A percentile compares a stretch with the other conserved stretches of the same genome.
Conservation (phyloP, 2,797 vertebrate genomes). For the Rallus crepitans region DNA sequence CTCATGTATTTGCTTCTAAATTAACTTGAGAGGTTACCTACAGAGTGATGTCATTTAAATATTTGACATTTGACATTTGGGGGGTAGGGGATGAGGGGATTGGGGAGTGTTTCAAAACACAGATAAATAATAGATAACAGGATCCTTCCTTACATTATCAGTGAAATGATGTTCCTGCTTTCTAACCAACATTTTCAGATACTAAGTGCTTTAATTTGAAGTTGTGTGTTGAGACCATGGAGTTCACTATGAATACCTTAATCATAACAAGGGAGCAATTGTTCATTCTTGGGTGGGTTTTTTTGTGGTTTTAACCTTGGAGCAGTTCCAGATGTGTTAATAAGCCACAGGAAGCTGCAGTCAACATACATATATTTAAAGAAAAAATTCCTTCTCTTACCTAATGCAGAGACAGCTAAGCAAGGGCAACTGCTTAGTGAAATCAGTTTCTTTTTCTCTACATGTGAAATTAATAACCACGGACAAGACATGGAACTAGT, state of each 20-base stretch:
- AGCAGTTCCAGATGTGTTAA: slow-evolving; percentile 71
- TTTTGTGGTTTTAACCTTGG: slow-evolving; percentile 63
- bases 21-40: background rate
- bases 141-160: background rate
- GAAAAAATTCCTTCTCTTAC: slow-evolving; percentile 24
- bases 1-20: background rate
- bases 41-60: background rate
- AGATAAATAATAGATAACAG: background rate
- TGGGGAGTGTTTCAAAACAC: background rate
- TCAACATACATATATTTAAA: slow-evolving; percentile 12
- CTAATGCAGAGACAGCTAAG: slow-evolving; percentile 52
- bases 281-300: background rate
- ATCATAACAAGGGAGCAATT: slow-evolving; percentile 54
- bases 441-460: slow-evolving; percentile 33
- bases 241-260: slow-evolving; percentile 2
- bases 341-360: slow-evolving; percentile 65
- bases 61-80: background rate
- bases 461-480: slow-evolving; percentile 49
- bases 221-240: background rate
- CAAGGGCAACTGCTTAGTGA: slow-evolving; percentile 51
- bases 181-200: background rate
- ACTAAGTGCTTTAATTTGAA: slow-evolving; percentile 10
- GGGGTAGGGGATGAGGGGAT: too few species aligned
- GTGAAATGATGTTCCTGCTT: background rate
- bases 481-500: slow-evolving; percentile 42